Evolutionary conservation across 2,797 vertebrate species (phyloP).

Genomic region (Gobio occitaniae): DNA sequence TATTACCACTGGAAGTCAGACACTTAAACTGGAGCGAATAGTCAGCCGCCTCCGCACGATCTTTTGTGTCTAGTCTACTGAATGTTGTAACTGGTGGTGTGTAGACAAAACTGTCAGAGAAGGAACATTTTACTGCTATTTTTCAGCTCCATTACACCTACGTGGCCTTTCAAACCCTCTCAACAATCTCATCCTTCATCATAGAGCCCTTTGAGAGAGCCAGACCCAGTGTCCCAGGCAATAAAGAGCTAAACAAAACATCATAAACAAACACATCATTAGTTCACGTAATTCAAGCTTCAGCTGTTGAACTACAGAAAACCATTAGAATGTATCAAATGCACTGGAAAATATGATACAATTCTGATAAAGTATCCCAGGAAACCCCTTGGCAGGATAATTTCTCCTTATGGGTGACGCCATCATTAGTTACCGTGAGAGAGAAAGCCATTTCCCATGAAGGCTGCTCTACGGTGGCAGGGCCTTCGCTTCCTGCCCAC

Average conservation of each 20-base stretch:
- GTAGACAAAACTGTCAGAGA: slow-evolving; percentile 20
- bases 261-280: slow-evolving; percentile 23
- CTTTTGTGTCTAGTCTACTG: background rate
- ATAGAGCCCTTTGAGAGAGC: slow-evolving; percentile 2
- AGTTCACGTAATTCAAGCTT: slow-evolving; percentile 4
- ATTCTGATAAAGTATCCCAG: slow-evolving; percentile 19
- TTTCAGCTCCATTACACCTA: slow-evolving; percentile 41
- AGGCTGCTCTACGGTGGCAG: slow-evolving; percentile 8
- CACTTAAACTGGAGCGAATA: background rate
- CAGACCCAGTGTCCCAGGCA: background rate
- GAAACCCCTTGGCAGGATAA: background rate
- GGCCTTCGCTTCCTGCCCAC: slow-evolving; percentile 60
- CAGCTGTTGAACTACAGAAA: background rate
- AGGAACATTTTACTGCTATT: slow-evolving; percentile 17
- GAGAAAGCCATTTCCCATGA: slow-evolving; percentile 25
- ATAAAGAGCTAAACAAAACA: slow-evolving; percentile 23
- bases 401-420: slow-evolving; percentile 14
- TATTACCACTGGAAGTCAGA: background rate
- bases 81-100: slow-evolving; percentile 10
- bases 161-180: slow-evolving; percentile 23
- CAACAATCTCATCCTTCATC: slow-evolving; percentile 27
- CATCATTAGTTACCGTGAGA: slow-evolving; percentile 34
- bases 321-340: background rate
- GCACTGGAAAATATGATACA: background rate
- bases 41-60: background rate